Evolutionary conservation across 2,888 invertebrate species (phyloP).

Genomic region (Ochlodes sylvanus): DNA sequence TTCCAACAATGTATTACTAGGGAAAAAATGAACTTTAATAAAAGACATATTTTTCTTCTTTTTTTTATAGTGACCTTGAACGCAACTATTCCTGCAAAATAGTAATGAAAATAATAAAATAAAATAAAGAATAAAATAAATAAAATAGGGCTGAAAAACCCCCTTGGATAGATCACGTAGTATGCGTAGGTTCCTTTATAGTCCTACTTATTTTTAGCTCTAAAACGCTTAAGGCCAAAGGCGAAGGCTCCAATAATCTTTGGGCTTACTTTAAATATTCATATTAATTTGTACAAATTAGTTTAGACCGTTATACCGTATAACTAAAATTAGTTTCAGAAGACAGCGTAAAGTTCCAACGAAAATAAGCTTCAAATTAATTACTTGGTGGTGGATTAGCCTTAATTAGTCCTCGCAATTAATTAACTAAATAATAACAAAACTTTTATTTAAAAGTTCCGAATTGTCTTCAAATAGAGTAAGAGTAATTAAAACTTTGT

Average conservation of each 20-base stretch:
- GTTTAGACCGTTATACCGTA: background rate
- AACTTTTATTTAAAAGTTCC: background rate
- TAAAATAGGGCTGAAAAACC: too few relatives aligned
- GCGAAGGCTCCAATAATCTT: background rate
- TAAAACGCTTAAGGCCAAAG: too few relatives aligned
- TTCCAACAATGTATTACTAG: too few relatives aligned
- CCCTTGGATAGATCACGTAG: too few relatives aligned
- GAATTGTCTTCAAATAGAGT: slow-evolving; percentile 4
- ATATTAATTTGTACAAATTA: background rate
- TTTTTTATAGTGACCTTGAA: too few relatives aligned
- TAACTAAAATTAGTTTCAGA: background rate
- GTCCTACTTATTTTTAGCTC: too few relatives aligned
- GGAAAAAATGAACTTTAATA: too few relatives aligned
- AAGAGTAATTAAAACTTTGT: slow-evolving; percentile 6
- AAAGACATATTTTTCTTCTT: too few relatives aligned
- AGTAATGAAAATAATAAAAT: too few relatives aligned
- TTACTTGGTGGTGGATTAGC: background rate
- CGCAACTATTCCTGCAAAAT: too few relatives aligned
- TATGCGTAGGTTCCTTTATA: too few relatives aligned
- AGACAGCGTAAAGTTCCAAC: background rate
- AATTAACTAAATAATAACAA: background rate
- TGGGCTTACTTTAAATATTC: background rate
- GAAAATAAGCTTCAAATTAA: slow-evolving; percentile 4
- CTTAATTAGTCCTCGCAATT: background rate
- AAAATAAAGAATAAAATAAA: too few relatives aligned